Conservation (phyloP, 2,888 invertebrate species). For the Sacculina carcini region DNA sequence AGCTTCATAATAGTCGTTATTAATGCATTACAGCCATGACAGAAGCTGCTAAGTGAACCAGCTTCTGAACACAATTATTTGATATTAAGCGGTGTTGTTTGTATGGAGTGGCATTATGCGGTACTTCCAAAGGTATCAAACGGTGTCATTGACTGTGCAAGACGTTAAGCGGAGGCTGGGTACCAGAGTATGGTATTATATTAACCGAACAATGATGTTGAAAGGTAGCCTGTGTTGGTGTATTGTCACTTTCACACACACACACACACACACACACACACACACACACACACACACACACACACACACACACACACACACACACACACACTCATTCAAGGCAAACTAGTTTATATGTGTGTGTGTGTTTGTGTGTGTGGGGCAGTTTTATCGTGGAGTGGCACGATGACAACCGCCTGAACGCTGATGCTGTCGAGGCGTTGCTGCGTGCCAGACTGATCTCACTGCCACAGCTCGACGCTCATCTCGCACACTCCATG, state of each 20-base stretch:
- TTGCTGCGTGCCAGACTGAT: conserved; percentile 58
- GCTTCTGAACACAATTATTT: too few relatives aligned
- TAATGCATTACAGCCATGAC: too few relatives aligned
- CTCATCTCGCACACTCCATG: conserved; percentile 55
- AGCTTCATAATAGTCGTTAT: too few relatives aligned
- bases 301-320: too few relatives aligned
- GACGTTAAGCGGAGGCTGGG: neutral
- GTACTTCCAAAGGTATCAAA: too few relatives aligned
- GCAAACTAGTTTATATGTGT: too few relatives aligned
- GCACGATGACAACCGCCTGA: conserved; percentile 65
- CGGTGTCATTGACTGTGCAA: neutral
- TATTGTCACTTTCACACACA: neutral
- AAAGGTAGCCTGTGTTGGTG: neutral
- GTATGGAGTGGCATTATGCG: too few relatives aligned
- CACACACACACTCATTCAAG: too few relatives aligned
- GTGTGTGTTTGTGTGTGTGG: too few relatives aligned
- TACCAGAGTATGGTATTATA: neutral
- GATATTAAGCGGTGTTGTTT: too few relatives aligned
- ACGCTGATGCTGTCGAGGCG: conserved; percentile 69
- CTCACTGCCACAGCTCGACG: conserved; percentile 51
- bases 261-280: neutral
- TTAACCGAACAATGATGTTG: neutral
- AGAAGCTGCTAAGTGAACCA: too few relatives aligned
- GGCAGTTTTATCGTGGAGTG: conserved; percentile 36
- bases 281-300: too few relatives aligned